Conservation (phyloP, 2,888 invertebrate genomes). For the Hypselothyrea guttata region DNA sequence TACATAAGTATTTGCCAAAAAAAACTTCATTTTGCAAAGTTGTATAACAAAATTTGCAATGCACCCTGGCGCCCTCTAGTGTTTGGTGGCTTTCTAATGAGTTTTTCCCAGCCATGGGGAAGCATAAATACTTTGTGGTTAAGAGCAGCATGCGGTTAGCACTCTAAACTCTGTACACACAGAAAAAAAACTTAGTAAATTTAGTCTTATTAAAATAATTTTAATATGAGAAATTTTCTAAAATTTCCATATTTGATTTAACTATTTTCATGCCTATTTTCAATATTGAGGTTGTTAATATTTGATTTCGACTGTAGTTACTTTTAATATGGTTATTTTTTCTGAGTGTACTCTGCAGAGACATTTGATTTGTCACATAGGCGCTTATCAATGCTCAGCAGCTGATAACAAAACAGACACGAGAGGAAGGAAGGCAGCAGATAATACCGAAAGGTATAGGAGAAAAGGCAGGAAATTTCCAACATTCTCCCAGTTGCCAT, state of each 20-base stretch:
- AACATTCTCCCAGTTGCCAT: slow-evolving; percentile 36
- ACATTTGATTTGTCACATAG: neutral
- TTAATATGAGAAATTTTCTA: too few relatives aligned
- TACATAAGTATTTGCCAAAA: neutral
- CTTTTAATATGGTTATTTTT: too few relatives aligned
- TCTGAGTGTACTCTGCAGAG: too few relatives aligned
- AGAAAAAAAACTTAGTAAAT: slow-evolving; percentile 1
- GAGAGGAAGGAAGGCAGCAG: neutral
- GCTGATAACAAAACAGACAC: neutral
- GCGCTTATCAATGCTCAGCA: neutral
- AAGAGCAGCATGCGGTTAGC: neutral
- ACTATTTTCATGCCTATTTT: too few relatives aligned
- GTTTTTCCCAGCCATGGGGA: slow-evolving; percentile 15
- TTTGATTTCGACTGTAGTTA: too few relatives aligned
- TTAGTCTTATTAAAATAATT: too few relatives aligned
- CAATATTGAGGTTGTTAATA: too few relatives aligned
- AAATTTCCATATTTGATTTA: too few relatives aligned
- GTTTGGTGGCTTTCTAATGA: slow-evolving; percentile 22
- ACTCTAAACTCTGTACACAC: too few relatives aligned
- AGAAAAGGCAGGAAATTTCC: neutral
- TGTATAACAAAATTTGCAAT: neutral
- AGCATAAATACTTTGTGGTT: slow-evolving; percentile 33
- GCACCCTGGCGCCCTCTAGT: slow-evolving; percentile 13
- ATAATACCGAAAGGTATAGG: neutral
- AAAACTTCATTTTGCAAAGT: slow-evolving; percentile 8